Conservation (phyloP, 2,113 vertebrate species). For the Corythornis vintsioides region DNA sequence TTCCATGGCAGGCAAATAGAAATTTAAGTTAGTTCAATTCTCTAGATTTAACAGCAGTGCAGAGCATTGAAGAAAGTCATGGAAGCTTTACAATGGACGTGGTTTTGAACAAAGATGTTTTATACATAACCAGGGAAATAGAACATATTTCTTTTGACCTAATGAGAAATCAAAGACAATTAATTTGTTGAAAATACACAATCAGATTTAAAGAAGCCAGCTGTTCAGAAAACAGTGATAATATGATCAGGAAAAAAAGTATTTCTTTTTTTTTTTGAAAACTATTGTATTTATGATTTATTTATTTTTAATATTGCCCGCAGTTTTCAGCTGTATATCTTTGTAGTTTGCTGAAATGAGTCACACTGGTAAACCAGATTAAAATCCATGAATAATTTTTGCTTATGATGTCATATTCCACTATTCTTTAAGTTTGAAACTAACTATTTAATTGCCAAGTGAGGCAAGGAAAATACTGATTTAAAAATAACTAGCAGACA, state of each 20-base stretch:
- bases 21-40: background rate
- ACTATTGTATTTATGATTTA: background rate
- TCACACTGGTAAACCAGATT: background rate
- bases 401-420: background rate
- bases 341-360: background rate
- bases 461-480: background rate
- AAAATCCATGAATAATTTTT: background rate
- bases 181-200: background rate
- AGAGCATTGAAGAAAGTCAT: background rate
- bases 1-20: background rate
- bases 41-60: background rate
- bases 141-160: background rate
- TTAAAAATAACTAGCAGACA: background rate
- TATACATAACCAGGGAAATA: background rate
- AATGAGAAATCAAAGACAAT: background rate
- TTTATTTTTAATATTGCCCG: background rate
- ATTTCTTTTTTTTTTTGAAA: background rate
- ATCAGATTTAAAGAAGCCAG: background rate
- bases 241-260: background rate
- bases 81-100: background rate
- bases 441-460: background rate
- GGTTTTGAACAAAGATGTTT: background rate
- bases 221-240: background rate
- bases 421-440: background rate
- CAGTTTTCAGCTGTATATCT: background rate